These are phyloP conservation scores for Phyllopteryx taeniolatus DNA, from an alignment of 2,113 vertebrate genomes.

Conservation along the genomic window DNA sequence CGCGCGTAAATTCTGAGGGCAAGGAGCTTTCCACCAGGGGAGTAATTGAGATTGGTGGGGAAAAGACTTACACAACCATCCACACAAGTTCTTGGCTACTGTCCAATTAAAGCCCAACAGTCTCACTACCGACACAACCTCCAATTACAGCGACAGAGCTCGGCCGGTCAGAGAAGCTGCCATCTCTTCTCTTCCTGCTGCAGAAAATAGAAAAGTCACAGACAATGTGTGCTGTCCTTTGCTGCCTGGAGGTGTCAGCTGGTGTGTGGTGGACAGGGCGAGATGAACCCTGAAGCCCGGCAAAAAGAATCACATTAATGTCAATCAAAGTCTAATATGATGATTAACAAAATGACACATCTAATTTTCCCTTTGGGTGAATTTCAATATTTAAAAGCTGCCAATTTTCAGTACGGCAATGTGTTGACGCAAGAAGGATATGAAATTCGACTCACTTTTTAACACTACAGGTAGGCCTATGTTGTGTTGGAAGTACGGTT, in stretches of 20 bases:
- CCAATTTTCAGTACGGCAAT: not conserved
- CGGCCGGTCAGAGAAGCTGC: conserved; percentile 62
- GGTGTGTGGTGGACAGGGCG: conserved; percentile 2
- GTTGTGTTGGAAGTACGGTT: not conserved
- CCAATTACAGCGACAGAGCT: conserved; percentile 66
- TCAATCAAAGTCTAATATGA: not conserved
- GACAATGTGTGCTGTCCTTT: conserved; percentile 50
- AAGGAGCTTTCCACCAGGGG: conserved; percentile 46
- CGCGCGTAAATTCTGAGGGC: conserved; percentile 15
- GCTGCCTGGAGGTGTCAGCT: conserved; percentile 12
- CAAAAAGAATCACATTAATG: not conserved
- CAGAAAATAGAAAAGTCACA: conserved; percentile 58
- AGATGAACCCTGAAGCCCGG: not conserved
- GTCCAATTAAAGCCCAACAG: conserved; percentile 67
- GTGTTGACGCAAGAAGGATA: not conserved
- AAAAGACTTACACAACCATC: conserved; percentile 43
- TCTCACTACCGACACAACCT: conserved; percentile 56
- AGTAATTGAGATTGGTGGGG: conserved; percentile 63
- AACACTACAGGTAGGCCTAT: not conserved
- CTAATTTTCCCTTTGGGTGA: not conserved
- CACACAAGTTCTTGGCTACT: conserved; percentile 55
- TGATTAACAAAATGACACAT: not conserved
- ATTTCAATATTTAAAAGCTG: not conserved
- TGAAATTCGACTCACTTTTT: not conserved
- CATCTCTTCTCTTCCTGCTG: conserved; percentile 35